Conservation (phyloP, 2,113 vertebrate species). For the Haplochromis burtoni region DNA sequence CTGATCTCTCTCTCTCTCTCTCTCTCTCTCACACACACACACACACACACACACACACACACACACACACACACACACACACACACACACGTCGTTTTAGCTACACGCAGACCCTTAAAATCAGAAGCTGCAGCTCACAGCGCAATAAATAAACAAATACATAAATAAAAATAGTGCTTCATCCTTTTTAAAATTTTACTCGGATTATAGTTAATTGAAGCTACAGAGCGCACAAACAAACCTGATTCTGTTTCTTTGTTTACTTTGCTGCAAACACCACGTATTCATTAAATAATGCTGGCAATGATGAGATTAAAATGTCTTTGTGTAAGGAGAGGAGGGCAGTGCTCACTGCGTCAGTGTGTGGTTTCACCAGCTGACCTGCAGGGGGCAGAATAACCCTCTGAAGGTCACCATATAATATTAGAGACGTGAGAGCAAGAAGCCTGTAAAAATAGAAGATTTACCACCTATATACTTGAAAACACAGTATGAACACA, state of each 20-base stretch:
- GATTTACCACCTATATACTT: background rate
- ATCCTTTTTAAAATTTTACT: background rate
- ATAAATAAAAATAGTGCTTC: background rate
- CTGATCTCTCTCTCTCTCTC: slow-evolving; percentile 26
- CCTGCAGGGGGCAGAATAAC: background rate
- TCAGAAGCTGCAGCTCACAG: background rate
- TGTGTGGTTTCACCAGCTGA: background rate
- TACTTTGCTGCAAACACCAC: background rate
- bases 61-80: background rate
- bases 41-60: background rate
- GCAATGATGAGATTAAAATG: background rate
- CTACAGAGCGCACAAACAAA: background rate
- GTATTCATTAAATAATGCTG: background rate
- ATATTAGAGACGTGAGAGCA: background rate
- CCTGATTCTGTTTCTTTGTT: background rate
- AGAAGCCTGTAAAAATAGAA: background rate
- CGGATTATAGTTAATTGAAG: background rate
- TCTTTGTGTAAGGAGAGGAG: background rate
- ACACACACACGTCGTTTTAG: background rate
- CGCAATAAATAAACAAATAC: background rate
- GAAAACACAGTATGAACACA: background rate
- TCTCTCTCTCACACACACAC: background rate
- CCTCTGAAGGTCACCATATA: background rate
- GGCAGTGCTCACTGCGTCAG: background rate
- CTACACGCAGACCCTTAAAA: background rate